phyloP scores from a whole-genome alignment of 2,888 invertebrate species.

The Bhutanitis thaidina region DNA sequence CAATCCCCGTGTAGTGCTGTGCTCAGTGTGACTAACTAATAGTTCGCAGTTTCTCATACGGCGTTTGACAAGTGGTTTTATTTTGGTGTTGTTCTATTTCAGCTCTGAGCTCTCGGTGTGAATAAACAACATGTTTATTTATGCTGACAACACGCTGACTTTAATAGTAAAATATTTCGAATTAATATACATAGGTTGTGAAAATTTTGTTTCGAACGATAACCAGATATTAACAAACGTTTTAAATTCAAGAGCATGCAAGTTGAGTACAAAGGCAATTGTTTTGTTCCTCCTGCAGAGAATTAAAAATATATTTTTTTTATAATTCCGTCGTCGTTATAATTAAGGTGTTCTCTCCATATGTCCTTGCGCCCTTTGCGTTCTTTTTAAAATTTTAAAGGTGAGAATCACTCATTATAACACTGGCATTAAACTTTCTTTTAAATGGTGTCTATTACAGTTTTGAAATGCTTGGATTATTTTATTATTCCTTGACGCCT shows the following conservation, averaged over 20 bases:
- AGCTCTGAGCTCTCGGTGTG: slow-evolving; percentile 51
- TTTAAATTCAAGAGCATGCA: not conserved
- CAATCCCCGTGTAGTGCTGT: slow-evolving; percentile 24
- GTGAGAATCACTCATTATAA: too few species aligned
- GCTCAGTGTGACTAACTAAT: slow-evolving; percentile 32
- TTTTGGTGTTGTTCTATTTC: slow-evolving; percentile 67
- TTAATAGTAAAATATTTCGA: slow-evolving; percentile 17
- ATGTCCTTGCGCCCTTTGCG: too few species aligned
- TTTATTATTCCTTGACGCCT: too few species aligned
- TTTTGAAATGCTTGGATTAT: too few species aligned
- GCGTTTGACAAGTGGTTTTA: slow-evolving; percentile 52
- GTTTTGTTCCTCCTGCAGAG: not conserved
- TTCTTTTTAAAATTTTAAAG: too few species aligned
- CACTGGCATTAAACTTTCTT: too few species aligned
- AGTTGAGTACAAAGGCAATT: not conserved
- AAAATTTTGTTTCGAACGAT: slow-evolving; percentile 11
- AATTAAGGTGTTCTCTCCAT: too few species aligned
- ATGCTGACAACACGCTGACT: slow-evolving; percentile 19
- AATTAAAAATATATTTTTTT: too few species aligned
- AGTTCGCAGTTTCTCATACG: slow-evolving; percentile 39
- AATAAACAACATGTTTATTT: slow-evolving; percentile 53
- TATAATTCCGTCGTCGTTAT: too few species aligned
- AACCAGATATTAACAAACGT: slow-evolving; percentile 8
- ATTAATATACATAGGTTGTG: slow-evolving; percentile 9
- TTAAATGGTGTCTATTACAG: too few species aligned